Percentiles rank a stretch among this genome's conserved stretches.
These are phyloP conservation scores for Chrysolina americana DNA, from an alignment of 2,888 invertebrate species.

Conservation along the genomic window DNA sequence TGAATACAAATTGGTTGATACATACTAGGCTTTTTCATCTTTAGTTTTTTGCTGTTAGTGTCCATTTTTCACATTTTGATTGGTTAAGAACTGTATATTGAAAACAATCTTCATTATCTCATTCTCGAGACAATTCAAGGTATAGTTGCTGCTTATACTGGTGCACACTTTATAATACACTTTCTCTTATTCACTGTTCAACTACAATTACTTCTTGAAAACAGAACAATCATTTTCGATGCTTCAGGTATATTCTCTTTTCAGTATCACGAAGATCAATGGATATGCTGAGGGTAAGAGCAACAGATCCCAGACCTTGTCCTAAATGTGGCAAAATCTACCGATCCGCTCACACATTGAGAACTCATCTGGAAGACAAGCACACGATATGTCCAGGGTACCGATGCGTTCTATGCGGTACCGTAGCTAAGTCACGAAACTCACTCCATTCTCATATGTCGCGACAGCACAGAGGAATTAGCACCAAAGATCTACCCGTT, in stretches of 20 bases:
- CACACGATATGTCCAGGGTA: conserved; percentile 95
- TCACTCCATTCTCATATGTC: conserved; percentile 95
- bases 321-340: conserved; percentile 95
- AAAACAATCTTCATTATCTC: no score
- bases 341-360: conserved; percentile 90
- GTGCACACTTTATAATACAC: no score
- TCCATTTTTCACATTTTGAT: no score
- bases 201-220: no score
- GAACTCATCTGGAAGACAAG: conserved; percentile 93
- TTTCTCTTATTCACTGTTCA: no score
- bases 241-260: conserved; percentile 50
- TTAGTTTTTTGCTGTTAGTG: no score
- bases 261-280: conserved; percentile 84
- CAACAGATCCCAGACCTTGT: conserved; percentile 93
- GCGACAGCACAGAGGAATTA: conserved; percentile 92
- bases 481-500: conserved; percentile 93
- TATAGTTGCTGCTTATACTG: no score
- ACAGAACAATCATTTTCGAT: neutral
- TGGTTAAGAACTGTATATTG: no score
- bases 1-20: no score
- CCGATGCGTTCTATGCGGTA: conserved; percentile 92
- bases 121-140: no score
- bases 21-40: no score
- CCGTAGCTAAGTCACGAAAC: conserved; percentile 93
- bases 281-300: conserved; percentile 89